These are phyloP conservation scores for Oreonectes daqikongensis DNA, from an alignment of 2,797 vertebrate species.

Conservation along the genomic window DNA sequence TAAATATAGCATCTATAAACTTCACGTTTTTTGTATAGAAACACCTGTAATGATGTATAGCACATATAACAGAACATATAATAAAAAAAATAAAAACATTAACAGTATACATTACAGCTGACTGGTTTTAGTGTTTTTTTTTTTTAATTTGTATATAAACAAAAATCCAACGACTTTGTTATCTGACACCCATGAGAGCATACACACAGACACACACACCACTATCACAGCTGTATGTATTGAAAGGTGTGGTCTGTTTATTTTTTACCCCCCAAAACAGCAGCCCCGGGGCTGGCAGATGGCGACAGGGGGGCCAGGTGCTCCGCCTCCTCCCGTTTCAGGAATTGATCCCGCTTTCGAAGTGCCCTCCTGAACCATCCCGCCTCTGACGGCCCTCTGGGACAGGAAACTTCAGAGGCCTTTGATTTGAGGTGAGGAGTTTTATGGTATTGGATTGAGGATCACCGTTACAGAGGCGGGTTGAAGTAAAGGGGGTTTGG, in stretches of 20 bases:
- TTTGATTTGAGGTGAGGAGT: constrained; percentile 39
- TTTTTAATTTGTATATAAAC: neutral
- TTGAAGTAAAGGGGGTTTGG: constrained; percentile 26
- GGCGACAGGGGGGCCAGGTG: constrained; percentile 43
- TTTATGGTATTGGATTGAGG: constrained; percentile 27
- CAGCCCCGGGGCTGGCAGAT: constrained; percentile 56
- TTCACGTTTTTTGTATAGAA: no score
- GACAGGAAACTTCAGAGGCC: constrained; percentile 43
- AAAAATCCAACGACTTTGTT: neutral
- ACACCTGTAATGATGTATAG: no score
- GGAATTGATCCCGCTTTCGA: constrained; percentile 63
- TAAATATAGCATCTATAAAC: no score
- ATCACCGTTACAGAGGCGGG: constrained; percentile 44
- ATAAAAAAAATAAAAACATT: no score
- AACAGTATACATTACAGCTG: no score
- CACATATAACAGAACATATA: no score
- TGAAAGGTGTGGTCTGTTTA: neutral
- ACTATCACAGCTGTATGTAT: neutral
- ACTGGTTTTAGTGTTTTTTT: neutral
- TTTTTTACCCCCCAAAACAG: neutral
- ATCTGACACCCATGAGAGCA: neutral
- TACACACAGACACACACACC: no score
- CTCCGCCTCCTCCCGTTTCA: constrained; percentile 48
- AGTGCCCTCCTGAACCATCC: constrained; percentile 62
- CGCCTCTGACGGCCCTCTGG: constrained; percentile 51